Conservation (phyloP, 2,797 vertebrate species). For the Gymnothorax javanicus region DNA sequence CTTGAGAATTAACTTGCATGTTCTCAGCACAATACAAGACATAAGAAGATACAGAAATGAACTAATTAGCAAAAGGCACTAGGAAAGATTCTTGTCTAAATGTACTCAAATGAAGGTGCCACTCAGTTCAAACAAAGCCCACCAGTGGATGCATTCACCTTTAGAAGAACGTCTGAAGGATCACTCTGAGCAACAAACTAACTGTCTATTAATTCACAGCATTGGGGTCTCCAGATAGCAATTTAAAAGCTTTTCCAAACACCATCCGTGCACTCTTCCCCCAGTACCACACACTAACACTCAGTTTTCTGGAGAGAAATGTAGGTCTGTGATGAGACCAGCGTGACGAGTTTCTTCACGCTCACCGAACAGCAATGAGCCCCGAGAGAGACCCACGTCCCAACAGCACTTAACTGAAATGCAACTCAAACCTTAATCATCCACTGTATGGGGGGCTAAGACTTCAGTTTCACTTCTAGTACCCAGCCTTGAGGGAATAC, state of each 20-base stretch:
- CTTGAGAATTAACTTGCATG: background rate
- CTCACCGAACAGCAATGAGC: background rate
- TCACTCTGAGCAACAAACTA: conserved; percentile 64
- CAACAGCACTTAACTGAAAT: too few relatives aligned
- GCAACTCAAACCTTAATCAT: too few relatives aligned
- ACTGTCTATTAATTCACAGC: conserved; percentile 68
- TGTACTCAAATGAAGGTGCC: background rate
- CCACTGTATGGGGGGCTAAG: too few relatives aligned
- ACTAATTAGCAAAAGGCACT: background rate
- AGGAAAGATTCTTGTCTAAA: background rate
- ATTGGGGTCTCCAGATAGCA: conserved; percentile 56
- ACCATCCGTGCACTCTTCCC: background rate
- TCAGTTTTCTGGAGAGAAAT: background rate
- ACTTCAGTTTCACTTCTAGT: too few relatives aligned
- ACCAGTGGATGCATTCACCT: background rate
- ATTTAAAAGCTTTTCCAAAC: conserved; percentile 47
- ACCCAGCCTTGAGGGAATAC: too few relatives aligned
- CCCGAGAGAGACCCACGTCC: too few relatives aligned
- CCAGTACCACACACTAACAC: background rate
- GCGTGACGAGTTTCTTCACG: background rate
- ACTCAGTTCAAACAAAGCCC: background rate
- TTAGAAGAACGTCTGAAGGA: conserved; percentile 37
- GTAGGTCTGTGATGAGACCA: background rate
- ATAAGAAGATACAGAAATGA: background rate
- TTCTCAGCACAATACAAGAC: background rate